Conservation (phyloP, 2,888 invertebrate species). For the Drosophila kanekoi region DNA sequence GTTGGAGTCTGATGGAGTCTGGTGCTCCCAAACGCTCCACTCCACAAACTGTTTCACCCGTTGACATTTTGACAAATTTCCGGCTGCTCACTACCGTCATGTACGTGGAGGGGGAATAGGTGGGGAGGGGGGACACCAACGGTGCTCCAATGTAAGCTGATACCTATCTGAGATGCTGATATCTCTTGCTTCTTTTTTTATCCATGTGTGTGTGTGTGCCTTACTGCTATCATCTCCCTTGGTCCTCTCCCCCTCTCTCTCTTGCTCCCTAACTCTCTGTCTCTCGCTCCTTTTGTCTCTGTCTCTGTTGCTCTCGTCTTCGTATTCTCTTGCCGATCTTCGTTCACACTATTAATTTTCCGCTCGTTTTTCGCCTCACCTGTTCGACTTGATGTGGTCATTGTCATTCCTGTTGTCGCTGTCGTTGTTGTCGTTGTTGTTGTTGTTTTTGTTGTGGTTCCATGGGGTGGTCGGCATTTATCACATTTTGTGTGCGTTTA, state of each 20-base stretch:
- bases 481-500: conserved; percentile 75
- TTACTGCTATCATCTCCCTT: conserved; percentile 26
- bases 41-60: conserved; percentile 77
- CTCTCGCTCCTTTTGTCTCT: background rate
- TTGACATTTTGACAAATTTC: conserved; percentile 84
- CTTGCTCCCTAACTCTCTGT: conserved; percentile 3
- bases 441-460: conserved; percentile 37
- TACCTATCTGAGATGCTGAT: conserved; percentile 72
- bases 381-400: conserved; percentile 42
- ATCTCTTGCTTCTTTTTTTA: conserved; percentile 17
- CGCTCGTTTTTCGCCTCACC: conserved; percentile 69
- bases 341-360: conserved; percentile 83
- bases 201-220: conserved; percentile 32
- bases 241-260: background rate
- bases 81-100: conserved; percentile 75
- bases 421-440: conserved; percentile 15
- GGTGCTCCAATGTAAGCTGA: conserved; percentile 76
- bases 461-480: conserved; percentile 82
- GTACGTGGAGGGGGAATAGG: conserved; percentile 24
- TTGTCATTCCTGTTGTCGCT: conserved; percentile 24
- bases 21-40: conserved; percentile 27
- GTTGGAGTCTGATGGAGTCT: conserved; percentile 8
- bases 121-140: conserved; percentile 27
- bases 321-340: conserved; percentile 49
- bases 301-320: conserved; percentile 7